A percentile compares a stretch with the other conserved stretches of the same genome.
Conservation (phyloP, 2,888 invertebrate species). For the Leptopilina syphax region DNA sequence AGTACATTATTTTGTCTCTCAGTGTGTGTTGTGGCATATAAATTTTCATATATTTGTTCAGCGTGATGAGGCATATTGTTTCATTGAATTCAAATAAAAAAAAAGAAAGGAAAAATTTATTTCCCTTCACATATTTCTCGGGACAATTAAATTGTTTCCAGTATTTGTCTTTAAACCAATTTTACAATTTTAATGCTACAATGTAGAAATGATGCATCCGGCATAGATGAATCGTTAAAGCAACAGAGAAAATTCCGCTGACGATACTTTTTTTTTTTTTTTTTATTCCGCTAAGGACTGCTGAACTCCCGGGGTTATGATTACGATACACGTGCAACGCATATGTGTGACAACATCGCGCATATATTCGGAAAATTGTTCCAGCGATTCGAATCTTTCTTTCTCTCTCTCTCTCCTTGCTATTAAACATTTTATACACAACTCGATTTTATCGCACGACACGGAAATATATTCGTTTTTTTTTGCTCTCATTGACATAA, state of each 20-base stretch:
- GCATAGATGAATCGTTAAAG: slow-evolving; percentile 19
- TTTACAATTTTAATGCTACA: slow-evolving; percentile 7
- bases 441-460: slow-evolving; percentile 2
- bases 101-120: background rate
- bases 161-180: slow-evolving; percentile 27
- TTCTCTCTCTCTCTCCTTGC: background rate
- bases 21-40: too few relatives aligned
- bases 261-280: slow-evolving; percentile 1
- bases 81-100: background rate
- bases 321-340: slow-evolving; percentile 20
- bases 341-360: slow-evolving; percentile 23
- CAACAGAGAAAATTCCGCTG: slow-evolving; percentile 10
- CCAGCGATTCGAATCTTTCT: slow-evolving; percentile 14
- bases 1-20: too few relatives aligned
- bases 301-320: slow-evolving; percentile 21
- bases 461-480: background rate
- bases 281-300: background rate
- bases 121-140: background rate
- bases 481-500: background rate
- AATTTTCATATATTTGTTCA: background rate
- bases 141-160: slow-evolving; percentile 2
- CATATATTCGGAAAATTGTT: slow-evolving; percentile 6
- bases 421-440: background rate
- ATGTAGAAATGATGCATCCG: slow-evolving; percentile 24
- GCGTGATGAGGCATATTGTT: background rate